Conservation (phyloP, 1,140 invertebrate species). For the Xylocopa sonorina region DNA sequence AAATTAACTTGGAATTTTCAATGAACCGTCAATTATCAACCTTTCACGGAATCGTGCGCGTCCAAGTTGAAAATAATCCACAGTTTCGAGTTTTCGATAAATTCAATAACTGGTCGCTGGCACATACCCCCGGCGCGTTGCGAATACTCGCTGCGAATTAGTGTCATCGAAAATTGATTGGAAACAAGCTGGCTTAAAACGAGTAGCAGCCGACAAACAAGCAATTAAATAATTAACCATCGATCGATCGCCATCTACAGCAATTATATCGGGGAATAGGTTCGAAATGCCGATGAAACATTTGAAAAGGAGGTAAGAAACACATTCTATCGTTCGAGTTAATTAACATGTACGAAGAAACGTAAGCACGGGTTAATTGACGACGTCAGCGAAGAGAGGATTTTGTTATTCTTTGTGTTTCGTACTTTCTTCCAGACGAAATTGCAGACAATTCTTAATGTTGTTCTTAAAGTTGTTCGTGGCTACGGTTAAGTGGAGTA, state of each 20-base stretch:
- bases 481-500: conserved; percentile 23
- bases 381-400: not conserved
- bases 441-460: too few relatives aligned
- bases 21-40: not conserved
- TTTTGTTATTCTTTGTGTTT: not conserved
- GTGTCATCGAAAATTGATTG: not conserved
- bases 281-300: too few relatives aligned
- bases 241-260: not conserved
- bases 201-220: not conserved
- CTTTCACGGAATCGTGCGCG: not conserved
- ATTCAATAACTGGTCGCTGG: not conserved
- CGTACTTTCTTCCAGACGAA: too few relatives aligned
- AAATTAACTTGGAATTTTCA: conserved; percentile 23
- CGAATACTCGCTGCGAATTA: conserved; percentile 3
- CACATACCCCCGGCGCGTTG: too few relatives aligned
- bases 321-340: not conserved
- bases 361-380: too few relatives aligned
- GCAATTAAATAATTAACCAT: conserved; percentile 24
- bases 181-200: not conserved
- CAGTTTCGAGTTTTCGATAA: not conserved
- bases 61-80: not conserved
- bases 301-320: not conserved
- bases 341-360: not conserved
- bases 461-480: too few relatives aligned
- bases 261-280: not conserved